A percentile compares a stretch with the other conserved stretches of the same genome.
Evolutionary conservation across 2,888 invertebrate species (phyloP).

Genomic region (Andrena haemorrhoa): DNA sequence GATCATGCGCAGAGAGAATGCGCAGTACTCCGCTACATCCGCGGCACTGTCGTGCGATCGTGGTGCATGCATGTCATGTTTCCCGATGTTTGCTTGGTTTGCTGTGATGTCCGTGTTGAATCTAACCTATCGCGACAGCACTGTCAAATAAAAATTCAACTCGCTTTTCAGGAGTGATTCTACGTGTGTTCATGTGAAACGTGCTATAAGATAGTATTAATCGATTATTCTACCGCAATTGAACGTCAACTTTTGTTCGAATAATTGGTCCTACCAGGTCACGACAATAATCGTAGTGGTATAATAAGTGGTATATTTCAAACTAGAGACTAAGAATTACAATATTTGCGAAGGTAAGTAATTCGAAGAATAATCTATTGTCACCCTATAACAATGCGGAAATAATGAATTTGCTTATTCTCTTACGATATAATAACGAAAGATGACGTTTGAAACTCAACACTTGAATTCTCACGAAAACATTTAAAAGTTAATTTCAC

Average conservation of each 20-base stretch:
- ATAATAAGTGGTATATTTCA: slow-evolving; percentile 8
- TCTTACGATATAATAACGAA: neutral
- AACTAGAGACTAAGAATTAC: slow-evolving; percentile 3
- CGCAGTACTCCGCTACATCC: too few species aligned
- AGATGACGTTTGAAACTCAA: neutral
- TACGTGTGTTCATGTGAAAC: slow-evolving; percentile 16
- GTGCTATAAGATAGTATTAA: neutral
- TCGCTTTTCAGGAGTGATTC: neutral
- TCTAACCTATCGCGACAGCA: slow-evolving; percentile 27
- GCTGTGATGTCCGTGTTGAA: slow-evolving; percentile 9
- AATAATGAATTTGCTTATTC: neutral
- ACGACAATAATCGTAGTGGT: neutral
- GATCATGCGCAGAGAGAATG: too few species aligned
- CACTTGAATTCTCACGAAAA: neutral
- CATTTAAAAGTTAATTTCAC: neutral
- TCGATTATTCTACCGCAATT: neutral
- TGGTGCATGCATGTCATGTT: too few species aligned
- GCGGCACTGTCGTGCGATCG: too few species aligned
- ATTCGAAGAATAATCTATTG: slow-evolving; percentile 7
- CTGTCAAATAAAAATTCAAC: slow-evolving; percentile 20
- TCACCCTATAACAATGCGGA: neutral
- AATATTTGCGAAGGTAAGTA: slow-evolving; percentile 43
- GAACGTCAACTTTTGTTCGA: neutral
- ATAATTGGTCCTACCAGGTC: neutral
- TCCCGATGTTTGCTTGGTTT: slow-evolving; percentile 14